phyloP scores from a whole-genome alignment of 2,888 invertebrate genomes.

The Cyaniris semiargus region DNA sequence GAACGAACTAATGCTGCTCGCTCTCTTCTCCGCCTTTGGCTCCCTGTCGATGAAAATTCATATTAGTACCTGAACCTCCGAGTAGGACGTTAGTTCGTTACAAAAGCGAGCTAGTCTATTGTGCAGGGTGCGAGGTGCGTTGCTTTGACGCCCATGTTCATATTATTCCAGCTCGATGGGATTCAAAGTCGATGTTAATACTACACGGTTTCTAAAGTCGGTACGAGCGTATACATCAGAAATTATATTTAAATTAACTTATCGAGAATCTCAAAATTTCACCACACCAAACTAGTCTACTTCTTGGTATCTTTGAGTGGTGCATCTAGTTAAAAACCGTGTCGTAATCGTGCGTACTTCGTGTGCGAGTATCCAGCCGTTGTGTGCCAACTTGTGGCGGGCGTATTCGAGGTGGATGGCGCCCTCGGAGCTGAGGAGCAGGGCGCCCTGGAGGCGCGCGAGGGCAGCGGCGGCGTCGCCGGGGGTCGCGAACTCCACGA shows the following conservation, averaged over 20 bases:
- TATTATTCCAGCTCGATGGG: slow-evolving; percentile 35
- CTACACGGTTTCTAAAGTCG: slow-evolving; percentile 41
- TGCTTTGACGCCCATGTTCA: slow-evolving; percentile 49
- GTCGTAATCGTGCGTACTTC: slow-evolving; percentile 71
- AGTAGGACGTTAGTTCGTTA: neutral
- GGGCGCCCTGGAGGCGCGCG: slow-evolving; percentile 96
- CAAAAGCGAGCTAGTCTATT: slow-evolving; percentile 44
- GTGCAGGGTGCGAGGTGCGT: slow-evolving; percentile 71
- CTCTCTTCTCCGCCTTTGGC: slow-evolving; percentile 92
- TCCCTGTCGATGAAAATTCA: slow-evolving; percentile 76
- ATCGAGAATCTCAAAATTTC: neutral
- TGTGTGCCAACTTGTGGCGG: slow-evolving; percentile 97
- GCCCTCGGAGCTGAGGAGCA: slow-evolving; percentile 97
- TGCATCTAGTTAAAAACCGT: slow-evolving; percentile 38
- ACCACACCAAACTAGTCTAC: slow-evolving; percentile 13
- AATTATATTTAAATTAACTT: neutral
- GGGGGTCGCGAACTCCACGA: slow-evolving; percentile 98
- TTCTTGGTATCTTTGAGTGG: neutral
- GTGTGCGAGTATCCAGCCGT: slow-evolving; percentile 80
- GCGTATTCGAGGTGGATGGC: slow-evolving; percentile 99
- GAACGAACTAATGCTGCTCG: slow-evolving; percentile 91
- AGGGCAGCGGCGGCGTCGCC: slow-evolving; percentile 95
- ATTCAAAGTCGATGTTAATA: slow-evolving; percentile 41
- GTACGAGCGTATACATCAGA: neutral
- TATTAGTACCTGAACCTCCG: slow-evolving; percentile 28